Percentiles rank a stretch among this genome's conserved stretches.
Evolutionary conservation across 2,888 invertebrate species (phyloP).

Genomic region (Nomada fucata): DNA sequence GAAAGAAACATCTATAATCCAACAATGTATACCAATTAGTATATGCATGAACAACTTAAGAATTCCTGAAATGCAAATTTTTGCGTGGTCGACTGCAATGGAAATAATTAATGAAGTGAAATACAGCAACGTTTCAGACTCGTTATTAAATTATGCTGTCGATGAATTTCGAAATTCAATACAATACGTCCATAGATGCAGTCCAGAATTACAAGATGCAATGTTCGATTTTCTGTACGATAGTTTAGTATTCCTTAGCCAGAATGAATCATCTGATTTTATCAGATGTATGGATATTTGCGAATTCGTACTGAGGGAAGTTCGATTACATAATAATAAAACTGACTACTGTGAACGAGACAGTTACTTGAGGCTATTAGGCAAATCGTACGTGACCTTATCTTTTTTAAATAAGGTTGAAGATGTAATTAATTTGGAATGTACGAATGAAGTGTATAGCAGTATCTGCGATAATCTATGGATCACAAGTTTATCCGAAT

Average conservation of each 20-base stretch:
- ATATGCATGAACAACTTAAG: slow-evolving; percentile 55
- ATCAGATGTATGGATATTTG: slow-evolving; percentile 42
- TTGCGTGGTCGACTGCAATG: slow-evolving; percentile 71
- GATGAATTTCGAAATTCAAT: slow-evolving; percentile 27
- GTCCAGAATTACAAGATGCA: slow-evolving; percentile 74
- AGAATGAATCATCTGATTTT: slow-evolving; percentile 17
- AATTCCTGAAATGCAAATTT: slow-evolving; percentile 67
- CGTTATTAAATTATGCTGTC: slow-evolving; percentile 51
- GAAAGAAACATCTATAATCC: slow-evolving; percentile 18
- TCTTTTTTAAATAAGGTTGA: slow-evolving; percentile 19
- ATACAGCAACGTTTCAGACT: slow-evolving; percentile 16
- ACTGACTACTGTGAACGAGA: slow-evolving; percentile 70
- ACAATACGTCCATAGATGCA: slow-evolving; percentile 39
- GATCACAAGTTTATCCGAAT: slow-evolving; percentile 74
- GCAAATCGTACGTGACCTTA: slow-evolving; percentile 72
- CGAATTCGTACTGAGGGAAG: slow-evolving; percentile 55
- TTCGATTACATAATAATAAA: slow-evolving; percentile 40
- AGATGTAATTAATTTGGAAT: slow-evolving; percentile 31
- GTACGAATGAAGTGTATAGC: slow-evolving; percentile 68
- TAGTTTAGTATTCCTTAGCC: slow-evolving; percentile 14
- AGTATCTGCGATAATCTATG: slow-evolving; percentile 73
- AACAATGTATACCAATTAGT: not conserved
- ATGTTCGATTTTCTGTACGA: slow-evolving; percentile 75
- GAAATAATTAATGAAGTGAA: slow-evolving; percentile 45
- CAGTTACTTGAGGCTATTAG: slow-evolving; percentile 75